Evolutionary conservation across 1,140 invertebrate species (phyloP), one percentile per base, ranked within the genome.

Genomic region (Heliconius eleuchia): DNA sequence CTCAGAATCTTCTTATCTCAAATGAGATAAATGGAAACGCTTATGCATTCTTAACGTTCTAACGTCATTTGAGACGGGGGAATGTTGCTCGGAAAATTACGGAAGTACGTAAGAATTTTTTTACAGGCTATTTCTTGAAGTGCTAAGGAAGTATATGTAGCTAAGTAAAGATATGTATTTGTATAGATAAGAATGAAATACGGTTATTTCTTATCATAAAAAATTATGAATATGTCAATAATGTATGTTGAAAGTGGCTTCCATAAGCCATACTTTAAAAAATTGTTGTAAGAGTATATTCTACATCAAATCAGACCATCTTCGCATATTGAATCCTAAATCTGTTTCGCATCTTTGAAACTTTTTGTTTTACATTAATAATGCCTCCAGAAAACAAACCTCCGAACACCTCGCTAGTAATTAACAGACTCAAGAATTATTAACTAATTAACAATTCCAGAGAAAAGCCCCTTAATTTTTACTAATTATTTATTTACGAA

Each of bases 401-500:
- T 66, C 11, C 23, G 3, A 30, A 66, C 2, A 66, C 13, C 11
- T 66, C 1, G 4, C 27, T 66, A 18, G 60, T 72, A 39, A 72
- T 39, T 72, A 72, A 72, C 71, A 72, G 37, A 72, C 71, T 72
- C 9, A 39, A 72, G n/a, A 72, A 37, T 71, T 71, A 71, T 71
- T 3, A 71, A 71, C 60, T 66, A 66, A 66, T 66, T 66, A 66
- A 66, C 23, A 66, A 66, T 27, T 66, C 60, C 60, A 66, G 9
- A 23, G 23, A 75, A 37, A 37, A 27, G 55, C 9, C 18, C 30
- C 34, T 76, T 70, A 39, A 76, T 46, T 76, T 76, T 76, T 3
- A 70, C 57, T 46, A 66, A 76, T 66, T 60, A 76, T 76, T 70
- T 74, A 74, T 74, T 66, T 66, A 71, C 34, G 55, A 60, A 37